Evolutionary conservation across 2,888 invertebrate genomes (phyloP).

Genomic region (Xylota segnis): DNA sequence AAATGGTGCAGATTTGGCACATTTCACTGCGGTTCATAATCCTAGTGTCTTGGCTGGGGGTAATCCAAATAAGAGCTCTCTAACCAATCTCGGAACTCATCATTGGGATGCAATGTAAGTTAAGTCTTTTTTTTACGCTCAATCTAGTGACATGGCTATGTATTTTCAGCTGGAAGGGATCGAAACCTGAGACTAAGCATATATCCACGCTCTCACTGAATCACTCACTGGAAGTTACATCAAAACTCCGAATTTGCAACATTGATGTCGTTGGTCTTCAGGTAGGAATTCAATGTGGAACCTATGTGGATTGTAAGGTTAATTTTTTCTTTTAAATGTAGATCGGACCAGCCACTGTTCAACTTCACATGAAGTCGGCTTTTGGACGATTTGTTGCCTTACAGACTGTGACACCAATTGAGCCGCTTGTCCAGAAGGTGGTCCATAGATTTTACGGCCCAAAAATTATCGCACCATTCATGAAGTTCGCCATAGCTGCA

Average conservation of each 20-base stretch:
- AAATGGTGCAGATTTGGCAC: constrained; percentile 94
- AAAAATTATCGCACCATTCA: constrained; percentile 86
- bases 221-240: constrained; percentile 88
- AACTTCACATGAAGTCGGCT: constrained; percentile 87
- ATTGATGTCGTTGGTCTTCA: constrained; percentile 88
- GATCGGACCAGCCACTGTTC: constrained; percentile 92
- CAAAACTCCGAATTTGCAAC: constrained; percentile 86
- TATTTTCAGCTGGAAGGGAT: constrained; percentile 84
- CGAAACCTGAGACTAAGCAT: constrained; percentile 85
- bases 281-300: constrained; percentile 84
- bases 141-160: constrained; percentile 5
- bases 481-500: constrained; percentile 88
- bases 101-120: constrained; percentile 86
- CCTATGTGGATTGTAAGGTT: not conserved
- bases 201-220: constrained; percentile 87
- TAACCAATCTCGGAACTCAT: constrained; percentile 85
- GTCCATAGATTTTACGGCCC: constrained; percentile 91
- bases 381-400: constrained; percentile 88
- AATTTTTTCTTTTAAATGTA: constrained; percentile 79
- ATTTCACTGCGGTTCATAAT: constrained; percentile 91
- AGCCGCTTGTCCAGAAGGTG: constrained; percentile 90
- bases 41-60: constrained; percentile 86
- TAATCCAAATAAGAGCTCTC: constrained; percentile 80
- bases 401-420: constrained; percentile 92
- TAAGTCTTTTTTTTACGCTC: not conserved